Percentiles rank a stretch among this genome's conserved stretches.
These are phyloP conservation scores for Agrilus biguttatus DNA, from an alignment of 2,888 invertebrate genomes.

Conservation along the genomic window DNA sequence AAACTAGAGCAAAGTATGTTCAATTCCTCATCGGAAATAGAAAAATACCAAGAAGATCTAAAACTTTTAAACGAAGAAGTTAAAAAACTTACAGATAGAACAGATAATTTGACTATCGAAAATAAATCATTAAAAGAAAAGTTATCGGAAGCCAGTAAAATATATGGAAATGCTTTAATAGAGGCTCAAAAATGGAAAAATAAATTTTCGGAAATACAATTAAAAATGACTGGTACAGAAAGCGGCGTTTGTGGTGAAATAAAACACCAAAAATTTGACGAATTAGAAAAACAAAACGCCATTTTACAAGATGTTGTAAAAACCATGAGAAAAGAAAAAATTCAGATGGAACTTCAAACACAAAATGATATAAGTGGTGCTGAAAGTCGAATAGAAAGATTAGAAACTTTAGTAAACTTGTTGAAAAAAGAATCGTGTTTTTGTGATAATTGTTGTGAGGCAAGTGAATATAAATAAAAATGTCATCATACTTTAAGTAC, in stretches of 20 bases:
- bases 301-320: slow-evolving; percentile 14
- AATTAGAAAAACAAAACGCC: slow-evolving; percentile 10
- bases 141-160: neutral
- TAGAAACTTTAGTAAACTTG: slow-evolving; percentile 8
- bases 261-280: slow-evolving; percentile 9
- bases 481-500: no score
- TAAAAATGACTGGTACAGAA: no score
- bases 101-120: slow-evolving; percentile 1
- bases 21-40: no score
- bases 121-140: slow-evolving; percentile 4
- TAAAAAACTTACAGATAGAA: no score
- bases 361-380: slow-evolving; percentile 4
- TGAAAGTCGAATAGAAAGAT: slow-evolving; percentile 9
- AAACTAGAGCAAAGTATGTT: no score
- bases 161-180: no score
- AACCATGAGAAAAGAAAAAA: slow-evolving; percentile 11
- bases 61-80: no score
- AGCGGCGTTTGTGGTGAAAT: slow-evolving; percentile 3
- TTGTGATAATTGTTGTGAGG: neutral
- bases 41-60: no score
- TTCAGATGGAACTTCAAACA: slow-evolving; percentile 1
- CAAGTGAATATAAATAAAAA: neutral
- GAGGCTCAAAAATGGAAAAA: no score
- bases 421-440: slow-evolving; percentile 4
- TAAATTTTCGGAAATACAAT: no score